Base-by-base conservation (phyloP, 2,888 invertebrate species). In the Taenaris catops region DNA sequence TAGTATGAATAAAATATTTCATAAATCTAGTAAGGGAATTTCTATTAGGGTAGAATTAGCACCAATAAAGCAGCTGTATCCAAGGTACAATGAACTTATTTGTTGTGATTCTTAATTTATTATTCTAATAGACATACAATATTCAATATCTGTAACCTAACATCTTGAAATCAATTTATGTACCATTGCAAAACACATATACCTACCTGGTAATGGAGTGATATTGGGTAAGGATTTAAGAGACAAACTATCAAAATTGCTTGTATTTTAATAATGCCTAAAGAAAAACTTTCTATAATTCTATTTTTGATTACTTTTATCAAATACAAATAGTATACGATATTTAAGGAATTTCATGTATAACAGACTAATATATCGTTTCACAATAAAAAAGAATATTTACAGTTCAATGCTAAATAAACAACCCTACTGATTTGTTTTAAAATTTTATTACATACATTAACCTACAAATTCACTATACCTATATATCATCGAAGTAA, bases 351-450 rank as follows among this genome's bases (percentile, higher is more conserved):
- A 25, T 34, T 34, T 25, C 8, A 27, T 27, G 9, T 8, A 20
- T n/a, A n/a, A n/a, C n/a, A n/a, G n/a, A n/a, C n/a, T n/a, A n/a
- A n/a, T n/a, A n/a, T n/a, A n/a, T n/a, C n/a, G n/a, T n/a, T n/a
- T n/a, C n/a, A 31, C 29, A 18, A 35, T 24, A 21, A 11, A 34
- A 58, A 75, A 76, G 74, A 64, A 60, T 78, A 73, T 83, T 59
- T 76, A 81, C 75, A 81, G 49, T 34, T 17, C 25, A 42, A 27
- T 42, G 70, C 81, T 80, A 83, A 81, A 66, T 73, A 84, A 83
- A 83, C 74, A 81, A 75, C 63, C 84, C 83, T 84, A 83, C 72
- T 52, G 51, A 67, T 75, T 74, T 67, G 66, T 74, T 76, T 72
- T 71, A 51, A 65, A 66, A 54, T 73, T 84, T 63, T 80, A 79